A percentile compares a stretch with the other conserved stretches of the same genome.
Conservation (phyloP, 1,140 invertebrate species). For the Monomorium pharaonis region DNA sequence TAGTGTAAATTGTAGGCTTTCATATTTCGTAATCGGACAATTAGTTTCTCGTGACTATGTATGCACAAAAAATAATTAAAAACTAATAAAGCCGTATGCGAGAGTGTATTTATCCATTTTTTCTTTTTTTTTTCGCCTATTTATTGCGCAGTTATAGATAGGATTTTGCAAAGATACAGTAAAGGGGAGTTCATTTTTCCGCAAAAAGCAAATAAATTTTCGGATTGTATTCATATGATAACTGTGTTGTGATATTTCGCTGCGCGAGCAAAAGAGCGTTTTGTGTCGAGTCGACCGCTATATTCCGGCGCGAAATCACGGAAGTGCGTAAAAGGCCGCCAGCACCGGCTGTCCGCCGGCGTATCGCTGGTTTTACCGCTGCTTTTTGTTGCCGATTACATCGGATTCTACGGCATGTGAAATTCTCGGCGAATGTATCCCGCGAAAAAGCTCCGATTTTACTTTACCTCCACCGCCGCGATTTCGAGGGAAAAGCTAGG, state of each 20-base stretch:
- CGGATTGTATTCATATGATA: not conserved
- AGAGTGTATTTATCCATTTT: not conserved
- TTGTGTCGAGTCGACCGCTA: not conserved
- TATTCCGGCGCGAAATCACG: slow-evolving; percentile 25
- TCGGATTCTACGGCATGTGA: not conserved
- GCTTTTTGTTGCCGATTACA: slow-evolving; percentile 33
- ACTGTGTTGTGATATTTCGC: not conserved
- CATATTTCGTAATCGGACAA: no score
- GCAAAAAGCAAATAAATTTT: not conserved
- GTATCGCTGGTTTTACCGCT: not conserved
- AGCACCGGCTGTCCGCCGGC: not conserved
- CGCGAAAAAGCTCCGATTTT: not conserved
- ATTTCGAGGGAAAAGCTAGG: not conserved
- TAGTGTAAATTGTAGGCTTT: no score
- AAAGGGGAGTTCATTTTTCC: not conserved
- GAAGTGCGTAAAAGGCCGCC: slow-evolving; percentile 3
- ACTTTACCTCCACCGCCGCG: not conserved
- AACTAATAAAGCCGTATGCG: not conserved
- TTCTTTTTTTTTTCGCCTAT: not conserved
- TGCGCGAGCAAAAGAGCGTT: not conserved
- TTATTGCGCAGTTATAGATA: not conserved
- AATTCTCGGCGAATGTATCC: not conserved
- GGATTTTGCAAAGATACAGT: not conserved
- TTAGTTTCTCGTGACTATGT: no score
- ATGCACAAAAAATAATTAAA: not conserved